These are phyloP conservation scores for Pseudopleuronectes americanus DNA, from an alignment of 2,797 vertebrate genomes.

Conservation along the genomic window DNA sequence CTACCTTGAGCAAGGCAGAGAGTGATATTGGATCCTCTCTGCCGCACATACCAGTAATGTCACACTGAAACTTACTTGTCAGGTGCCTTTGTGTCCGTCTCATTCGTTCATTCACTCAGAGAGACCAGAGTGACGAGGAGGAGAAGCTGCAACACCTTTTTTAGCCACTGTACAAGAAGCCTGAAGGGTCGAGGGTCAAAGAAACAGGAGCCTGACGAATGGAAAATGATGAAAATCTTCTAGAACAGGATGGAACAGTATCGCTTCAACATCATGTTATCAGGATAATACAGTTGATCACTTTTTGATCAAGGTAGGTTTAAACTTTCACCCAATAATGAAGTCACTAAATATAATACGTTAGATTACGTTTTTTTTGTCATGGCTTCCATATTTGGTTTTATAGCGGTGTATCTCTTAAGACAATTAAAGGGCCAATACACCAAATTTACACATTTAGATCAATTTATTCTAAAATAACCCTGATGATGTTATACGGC, in stretches of 20 bases:
- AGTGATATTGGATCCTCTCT: constrained; percentile 64
- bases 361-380: too few relatives aligned
- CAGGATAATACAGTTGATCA: not conserved
- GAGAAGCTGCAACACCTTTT: constrained; percentile 52
- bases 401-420: not conserved
- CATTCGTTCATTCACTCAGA: constrained; percentile 68
- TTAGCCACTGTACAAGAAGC: constrained; percentile 57
- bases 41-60: constrained; percentile 69
- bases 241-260: not conserved
- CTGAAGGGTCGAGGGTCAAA: constrained; percentile 54
- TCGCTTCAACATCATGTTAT: not conserved
- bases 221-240: not conserved
- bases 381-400: not conserved
- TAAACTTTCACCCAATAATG: too few relatives aligned
- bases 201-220: constrained; percentile 17
- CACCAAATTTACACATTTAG: too few relatives aligned
- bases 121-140: constrained; percentile 29
- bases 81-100: constrained; percentile 78
- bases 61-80: constrained; percentile 70
- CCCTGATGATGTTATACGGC: too few relatives aligned
- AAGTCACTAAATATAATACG: too few relatives aligned
- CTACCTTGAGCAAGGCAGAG: constrained; percentile 55
- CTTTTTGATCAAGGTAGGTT: too few relatives aligned
- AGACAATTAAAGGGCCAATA: not conserved
- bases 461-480: too few relatives aligned